phyloP scores from a whole-genome alignment of 2,113 vertebrate genomes.

The Bufo bufo region DNA sequence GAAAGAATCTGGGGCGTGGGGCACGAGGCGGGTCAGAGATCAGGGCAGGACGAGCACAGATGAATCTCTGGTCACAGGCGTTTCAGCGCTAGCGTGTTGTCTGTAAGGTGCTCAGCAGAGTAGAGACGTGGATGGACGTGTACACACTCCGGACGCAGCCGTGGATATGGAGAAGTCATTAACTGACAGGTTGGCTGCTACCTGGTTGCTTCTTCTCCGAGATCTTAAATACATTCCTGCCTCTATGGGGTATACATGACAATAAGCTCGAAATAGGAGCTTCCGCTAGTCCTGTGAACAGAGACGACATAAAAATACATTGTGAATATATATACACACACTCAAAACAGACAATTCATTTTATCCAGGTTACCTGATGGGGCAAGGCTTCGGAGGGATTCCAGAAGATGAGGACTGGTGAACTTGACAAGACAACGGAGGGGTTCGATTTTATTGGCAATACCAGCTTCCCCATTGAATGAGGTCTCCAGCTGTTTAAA shows the following conservation, averaged over 20 bases:
- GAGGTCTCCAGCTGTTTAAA: slow-evolving; percentile 83
- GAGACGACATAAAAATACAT: background rate
- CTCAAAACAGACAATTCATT: background rate
- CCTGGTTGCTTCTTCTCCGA: slow-evolving; percentile 76
- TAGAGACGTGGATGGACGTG: background rate
- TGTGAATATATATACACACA: background rate
- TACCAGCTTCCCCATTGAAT: slow-evolving; percentile 75
- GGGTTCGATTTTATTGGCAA: slow-evolving; percentile 73
- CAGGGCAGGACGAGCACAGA: background rate
- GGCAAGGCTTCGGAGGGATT: slow-evolving; percentile 83
- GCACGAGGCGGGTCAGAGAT: background rate
- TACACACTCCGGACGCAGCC: background rate
- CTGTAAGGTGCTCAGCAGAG: background rate
- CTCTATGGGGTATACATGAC: slow-evolving; percentile 85
- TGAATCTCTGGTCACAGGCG: background rate
- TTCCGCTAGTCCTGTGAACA: slow-evolving; percentile 81
- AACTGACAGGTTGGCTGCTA: slow-evolving; percentile 61
- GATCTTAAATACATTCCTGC: slow-evolving; percentile 90
- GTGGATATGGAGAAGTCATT: background rate
- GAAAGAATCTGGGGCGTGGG: background rate
- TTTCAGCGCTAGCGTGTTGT: background rate
- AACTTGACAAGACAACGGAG: slow-evolving; percentile 88
- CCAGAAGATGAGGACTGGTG: slow-evolving; percentile 86
- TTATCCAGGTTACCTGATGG: slow-evolving; percentile 73
- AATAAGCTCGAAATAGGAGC: slow-evolving; percentile 86